Percentiles rank a stretch among this genome's conserved stretches.
phyloP scores from a whole-genome alignment of 2,797 vertebrate species.

The Pantherophis vulpinus region DNA sequence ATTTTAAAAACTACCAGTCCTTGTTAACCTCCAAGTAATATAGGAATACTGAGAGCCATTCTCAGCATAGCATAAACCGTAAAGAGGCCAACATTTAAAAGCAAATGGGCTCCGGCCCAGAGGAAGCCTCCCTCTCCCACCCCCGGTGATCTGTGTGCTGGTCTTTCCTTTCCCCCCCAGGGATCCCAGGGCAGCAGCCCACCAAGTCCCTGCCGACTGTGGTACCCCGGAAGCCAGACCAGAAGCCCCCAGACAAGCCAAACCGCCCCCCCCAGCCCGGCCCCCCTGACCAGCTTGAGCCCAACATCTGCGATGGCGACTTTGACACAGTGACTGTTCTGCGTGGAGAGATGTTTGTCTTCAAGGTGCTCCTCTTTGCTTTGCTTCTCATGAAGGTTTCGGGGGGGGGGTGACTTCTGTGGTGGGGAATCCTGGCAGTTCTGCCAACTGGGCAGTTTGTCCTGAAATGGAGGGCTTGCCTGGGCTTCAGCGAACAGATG shows the following conservation, averaged over 20 bases:
- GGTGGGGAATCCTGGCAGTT: neutral
- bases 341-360: slow-evolving; percentile 97
- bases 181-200: slow-evolving; percentile 76
- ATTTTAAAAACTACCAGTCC: neutral
- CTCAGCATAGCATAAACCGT: neutral
- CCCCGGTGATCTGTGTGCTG: neutral
- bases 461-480: neutral
- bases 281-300: slow-evolving; percentile 86
- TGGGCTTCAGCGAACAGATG: neutral
- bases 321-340: slow-evolving; percentile 92
- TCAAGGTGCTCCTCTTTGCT: slow-evolving; percentile 80
- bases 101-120: neutral
- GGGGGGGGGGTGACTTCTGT: neutral
- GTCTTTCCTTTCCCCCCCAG: slow-evolving; percentile 57
- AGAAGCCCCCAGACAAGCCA: slow-evolving; percentile 75
- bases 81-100: neutral
- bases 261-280: slow-evolving; percentile 75
- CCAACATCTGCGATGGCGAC: slow-evolving; percentile 94
- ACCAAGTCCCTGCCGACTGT: slow-evolving; percentile 86
- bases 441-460: no score
- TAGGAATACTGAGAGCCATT: neutral
- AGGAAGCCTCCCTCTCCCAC: neutral
- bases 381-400: rapidly evolving
- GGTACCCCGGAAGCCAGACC: slow-evolving; percentile 79
- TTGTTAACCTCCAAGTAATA: neutral